Percentiles rank a stretch among this genome's conserved stretches.
Conservation (phyloP, 2,888 invertebrate genomes). For the Belgica antarctica region DNA sequence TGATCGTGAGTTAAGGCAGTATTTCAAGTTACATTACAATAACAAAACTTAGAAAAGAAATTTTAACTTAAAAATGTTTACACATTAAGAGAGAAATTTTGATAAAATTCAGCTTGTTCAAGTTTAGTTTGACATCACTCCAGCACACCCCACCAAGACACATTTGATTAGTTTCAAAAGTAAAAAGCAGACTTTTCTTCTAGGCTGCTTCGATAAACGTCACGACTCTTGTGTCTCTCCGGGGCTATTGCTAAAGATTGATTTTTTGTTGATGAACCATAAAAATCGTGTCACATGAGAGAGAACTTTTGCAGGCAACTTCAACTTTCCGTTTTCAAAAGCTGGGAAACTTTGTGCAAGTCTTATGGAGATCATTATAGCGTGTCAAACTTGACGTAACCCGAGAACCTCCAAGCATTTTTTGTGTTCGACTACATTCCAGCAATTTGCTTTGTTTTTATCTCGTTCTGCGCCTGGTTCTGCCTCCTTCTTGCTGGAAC, state of each 20-base stretch:
- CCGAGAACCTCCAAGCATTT: slow-evolving; percentile 23
- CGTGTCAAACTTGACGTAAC: slow-evolving; percentile 6
- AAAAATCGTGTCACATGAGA: slow-evolving; percentile 17
- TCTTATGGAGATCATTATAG: background rate
- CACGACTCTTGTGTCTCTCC: background rate
- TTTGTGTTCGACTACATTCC: background rate
- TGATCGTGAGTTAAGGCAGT: too few relatives aligned
- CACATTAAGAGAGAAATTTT: too few relatives aligned
- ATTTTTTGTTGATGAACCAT: slow-evolving; percentile 16
- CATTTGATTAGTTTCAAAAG: slow-evolving; percentile 19
- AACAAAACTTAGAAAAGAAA: too few relatives aligned
- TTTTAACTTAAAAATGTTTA: too few relatives aligned
- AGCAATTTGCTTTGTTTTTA: slow-evolving; percentile 9
- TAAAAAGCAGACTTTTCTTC: background rate
- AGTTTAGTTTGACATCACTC: too few relatives aligned
- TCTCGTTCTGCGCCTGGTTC: background rate
- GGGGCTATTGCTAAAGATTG: background rate
- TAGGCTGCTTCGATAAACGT: background rate
- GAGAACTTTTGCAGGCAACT: background rate
- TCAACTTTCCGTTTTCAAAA: background rate
- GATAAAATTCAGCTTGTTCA: too few relatives aligned
- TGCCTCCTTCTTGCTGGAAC: background rate
- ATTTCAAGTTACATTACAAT: too few relatives aligned
- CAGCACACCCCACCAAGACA: too few relatives aligned
- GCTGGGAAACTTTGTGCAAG: background rate